A percentile compares a stretch with the other conserved stretches of the same genome.
These are phyloP conservation scores for Naja naja DNA, from an alignment of 2,113 vertebrate genomes.

Conservation along the genomic window DNA sequence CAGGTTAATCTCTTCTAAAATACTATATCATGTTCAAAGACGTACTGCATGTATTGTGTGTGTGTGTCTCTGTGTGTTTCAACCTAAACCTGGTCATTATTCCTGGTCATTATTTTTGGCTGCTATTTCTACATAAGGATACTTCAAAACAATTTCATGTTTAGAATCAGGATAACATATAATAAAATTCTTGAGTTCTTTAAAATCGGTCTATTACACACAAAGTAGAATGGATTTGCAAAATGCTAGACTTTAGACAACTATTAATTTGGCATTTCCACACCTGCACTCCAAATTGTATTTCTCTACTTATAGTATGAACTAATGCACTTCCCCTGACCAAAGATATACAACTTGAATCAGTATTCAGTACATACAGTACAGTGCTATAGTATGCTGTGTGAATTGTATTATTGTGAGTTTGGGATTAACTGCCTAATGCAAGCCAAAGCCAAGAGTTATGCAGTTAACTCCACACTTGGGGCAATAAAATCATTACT, in stretches of 20 bases:
- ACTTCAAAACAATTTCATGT: neutral
- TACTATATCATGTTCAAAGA: neutral
- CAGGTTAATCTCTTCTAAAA: neutral
- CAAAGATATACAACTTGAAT: neutral
- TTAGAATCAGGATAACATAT: neutral
- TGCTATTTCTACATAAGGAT: neutral
- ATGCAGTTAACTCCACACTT: neutral
- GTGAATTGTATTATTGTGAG: neutral
- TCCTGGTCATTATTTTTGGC: neutral
- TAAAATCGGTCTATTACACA: neutral
- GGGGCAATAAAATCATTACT: neutral
- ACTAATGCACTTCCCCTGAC: neutral
- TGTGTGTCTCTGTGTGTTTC: neutral
- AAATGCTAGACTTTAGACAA: neutral
- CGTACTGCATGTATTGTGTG: neutral
- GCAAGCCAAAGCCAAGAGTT: neutral
- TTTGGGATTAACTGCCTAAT: neutral
- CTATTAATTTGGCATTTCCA: neutral
- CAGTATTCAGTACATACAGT: neutral
- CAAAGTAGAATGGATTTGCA: neutral
- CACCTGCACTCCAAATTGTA: neutral
- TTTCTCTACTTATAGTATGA: neutral
- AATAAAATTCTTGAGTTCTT: neutral
- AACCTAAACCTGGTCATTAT: neutral
- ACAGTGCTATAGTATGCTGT: neutral